Evolutionary conservation across 1,140 invertebrate species (phyloP).

Genomic region (Copidosoma floridanum): DNA sequence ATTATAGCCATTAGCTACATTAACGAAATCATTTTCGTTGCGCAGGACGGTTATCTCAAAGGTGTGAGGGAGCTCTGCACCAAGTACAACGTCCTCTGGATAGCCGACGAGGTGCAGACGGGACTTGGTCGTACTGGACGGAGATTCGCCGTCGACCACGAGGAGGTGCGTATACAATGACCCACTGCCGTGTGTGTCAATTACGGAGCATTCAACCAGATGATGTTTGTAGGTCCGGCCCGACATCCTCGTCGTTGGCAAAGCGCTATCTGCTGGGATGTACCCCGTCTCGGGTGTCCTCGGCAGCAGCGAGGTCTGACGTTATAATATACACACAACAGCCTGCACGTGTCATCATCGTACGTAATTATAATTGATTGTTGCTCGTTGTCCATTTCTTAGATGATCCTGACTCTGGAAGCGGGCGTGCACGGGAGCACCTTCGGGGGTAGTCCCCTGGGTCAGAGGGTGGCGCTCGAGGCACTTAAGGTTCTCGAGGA

Average conservation of each 20-base stretch:
- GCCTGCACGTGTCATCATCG: too few species aligned
- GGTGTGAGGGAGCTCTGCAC: slow-evolving; percentile 87
- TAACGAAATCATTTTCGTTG: too few species aligned
- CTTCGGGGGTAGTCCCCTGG: slow-evolving; percentile 82
- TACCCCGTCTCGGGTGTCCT: slow-evolving; percentile 78
- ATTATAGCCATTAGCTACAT: too few species aligned
- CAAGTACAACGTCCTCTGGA: slow-evolving; percentile 94
- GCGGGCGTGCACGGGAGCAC: slow-evolving; percentile 84
- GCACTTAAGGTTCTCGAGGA: slow-evolving; percentile 66
- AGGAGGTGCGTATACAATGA: slow-evolving; percentile 47
- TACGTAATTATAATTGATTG: too few species aligned
- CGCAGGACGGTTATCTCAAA: slow-evolving; percentile 79
- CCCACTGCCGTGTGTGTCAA: too few species aligned
- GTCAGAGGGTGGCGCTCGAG: slow-evolving; percentile 65
- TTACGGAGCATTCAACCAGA: too few species aligned
- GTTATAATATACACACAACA: too few species aligned
- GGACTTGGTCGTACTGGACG: slow-evolving; percentile 90
- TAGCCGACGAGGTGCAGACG: slow-evolving; percentile 97
- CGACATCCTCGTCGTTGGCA: slow-evolving; percentile 76
- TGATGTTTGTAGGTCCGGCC: too few species aligned
- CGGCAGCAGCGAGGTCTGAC: slow-evolving; percentile 64
- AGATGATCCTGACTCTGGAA: slow-evolving; percentile 71
- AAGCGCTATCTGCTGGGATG: slow-evolving; percentile 81
- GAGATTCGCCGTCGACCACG: slow-evolving; percentile 75
- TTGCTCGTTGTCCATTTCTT: too few species aligned